Base-by-base conservation (phyloP, 2,888 invertebrate genomes). In the Craniophora ligustri region DNA sequence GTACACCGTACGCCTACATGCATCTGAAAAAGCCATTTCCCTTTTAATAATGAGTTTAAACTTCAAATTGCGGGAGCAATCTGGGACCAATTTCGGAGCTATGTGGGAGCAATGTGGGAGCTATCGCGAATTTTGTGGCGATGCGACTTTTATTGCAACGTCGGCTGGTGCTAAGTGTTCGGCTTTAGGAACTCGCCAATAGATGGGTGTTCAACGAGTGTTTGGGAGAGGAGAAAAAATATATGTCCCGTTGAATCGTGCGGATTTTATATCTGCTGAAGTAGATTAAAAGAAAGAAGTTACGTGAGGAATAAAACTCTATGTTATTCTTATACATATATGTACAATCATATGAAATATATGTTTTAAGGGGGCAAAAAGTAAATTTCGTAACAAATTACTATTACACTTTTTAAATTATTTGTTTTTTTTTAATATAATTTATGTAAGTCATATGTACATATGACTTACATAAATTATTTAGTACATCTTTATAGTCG, bases 131-230 rank as follows among this genome's bases (percentile, higher is more conserved):
- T 39, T 68, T 69, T 53, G 56, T 41, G 36, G 26, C 56, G 49
- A 58, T 44, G 53, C 41, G 51, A 60, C 31, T 72, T 70, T 70
- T 70, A 70, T 65, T 50, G 66, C 57, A 50, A 31, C 58, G 53
- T 57, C 55, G 57, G 63, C 67, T 63, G 41, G 47, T 31, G 50
- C 53, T 74, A 63, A 71, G 54, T 73, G 50, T 45, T 50, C 26
- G 18, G 26, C 19, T 49, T 16, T 34, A 47, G 40, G 10, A 46
- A 34, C 30, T 34, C 10, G 2, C 23, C 56, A 63, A 68, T 48
- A 30, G 35, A 30, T 62, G 26, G 30, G 19, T 51, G 21, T 61
- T 61, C 47, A 40, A 63, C 42, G 41, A 55, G 64, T 55, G 63
- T 67, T 54, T 0, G 10, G 35, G 36, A 13, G n/a, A n/a, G 6